phyloP scores from a whole-genome alignment of 1,140 invertebrate genomes.

The Pogonus chalceus region DNA sequence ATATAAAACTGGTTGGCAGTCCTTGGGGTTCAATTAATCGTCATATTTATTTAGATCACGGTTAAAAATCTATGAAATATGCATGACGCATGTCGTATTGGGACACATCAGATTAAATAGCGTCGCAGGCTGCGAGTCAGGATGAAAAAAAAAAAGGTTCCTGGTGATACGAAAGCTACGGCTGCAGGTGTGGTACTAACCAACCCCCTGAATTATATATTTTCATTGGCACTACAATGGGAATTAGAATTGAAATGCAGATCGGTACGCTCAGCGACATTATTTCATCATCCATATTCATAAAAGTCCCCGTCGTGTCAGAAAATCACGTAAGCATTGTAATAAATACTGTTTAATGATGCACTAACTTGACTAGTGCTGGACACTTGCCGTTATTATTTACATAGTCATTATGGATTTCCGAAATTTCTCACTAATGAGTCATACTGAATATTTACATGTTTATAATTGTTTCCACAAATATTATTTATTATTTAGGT shows the following conservation, averaged over 20 bases:
- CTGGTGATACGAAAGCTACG: neutral
- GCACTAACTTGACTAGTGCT: too few relatives aligned
- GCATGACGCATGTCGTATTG: neutral
- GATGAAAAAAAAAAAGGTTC: neutral
- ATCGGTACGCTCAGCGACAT: neutral
- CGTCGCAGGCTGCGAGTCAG: neutral
- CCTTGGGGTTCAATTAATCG: conserved; percentile 1
- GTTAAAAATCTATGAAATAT: conserved; percentile 4
- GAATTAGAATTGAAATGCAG: conserved; percentile 1
- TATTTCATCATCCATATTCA: conserved; percentile 4
- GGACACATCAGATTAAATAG: conserved; percentile 7
- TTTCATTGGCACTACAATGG: neutral
- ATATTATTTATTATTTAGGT: too few relatives aligned
- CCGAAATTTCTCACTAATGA: neutral
- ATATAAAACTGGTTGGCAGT: too few relatives aligned
- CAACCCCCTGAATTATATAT: conserved; percentile 1
- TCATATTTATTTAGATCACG: conserved; percentile 6
- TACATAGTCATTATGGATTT: neutral
- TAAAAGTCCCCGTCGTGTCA: neutral
- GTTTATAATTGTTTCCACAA: too few relatives aligned
- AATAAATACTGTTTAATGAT: neutral
- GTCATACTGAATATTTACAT: neutral
- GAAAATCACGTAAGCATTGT: neutral
- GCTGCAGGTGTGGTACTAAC: conserved; percentile 1
- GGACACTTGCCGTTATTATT: neutral